Conservation (phyloP, 2,888 invertebrate genomes). For the Agrotis puta region DNA sequence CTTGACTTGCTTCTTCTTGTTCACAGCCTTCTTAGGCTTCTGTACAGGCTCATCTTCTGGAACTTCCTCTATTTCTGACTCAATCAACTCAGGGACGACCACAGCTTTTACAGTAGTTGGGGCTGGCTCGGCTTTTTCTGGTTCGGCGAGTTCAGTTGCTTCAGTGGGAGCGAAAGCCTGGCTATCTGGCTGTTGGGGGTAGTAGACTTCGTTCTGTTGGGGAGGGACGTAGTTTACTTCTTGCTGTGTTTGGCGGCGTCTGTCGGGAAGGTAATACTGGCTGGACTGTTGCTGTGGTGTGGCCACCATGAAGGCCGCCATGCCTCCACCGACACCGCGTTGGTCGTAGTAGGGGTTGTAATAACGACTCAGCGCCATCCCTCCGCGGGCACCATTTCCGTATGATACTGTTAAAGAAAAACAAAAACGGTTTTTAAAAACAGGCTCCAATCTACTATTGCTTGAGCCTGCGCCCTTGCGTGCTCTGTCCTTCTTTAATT, state of each 20-base stretch:
- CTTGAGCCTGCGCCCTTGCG: too few relatives aligned
- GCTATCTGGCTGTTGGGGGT: conserved; percentile 77
- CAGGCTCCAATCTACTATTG: neutral
- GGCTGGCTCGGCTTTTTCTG: conserved; percentile 77
- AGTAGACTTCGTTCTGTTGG: conserved; percentile 86
- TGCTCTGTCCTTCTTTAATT: neutral
- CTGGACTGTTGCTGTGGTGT: conserved; percentile 73
- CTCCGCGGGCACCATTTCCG: conserved; percentile 84
- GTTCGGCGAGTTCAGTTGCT: conserved; percentile 78
- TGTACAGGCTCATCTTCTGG: conserved; percentile 81
- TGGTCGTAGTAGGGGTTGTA: conserved; percentile 86
- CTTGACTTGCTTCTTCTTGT: conserved; percentile 78
- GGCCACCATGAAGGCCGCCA: conserved; percentile 84
- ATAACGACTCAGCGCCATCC: conserved; percentile 85
- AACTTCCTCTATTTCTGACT: conserved; percentile 82
- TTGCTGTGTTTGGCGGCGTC: conserved; percentile 82
- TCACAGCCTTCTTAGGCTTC: conserved; percentile 79
- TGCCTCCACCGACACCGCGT: conserved; percentile 77
- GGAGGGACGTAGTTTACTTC: conserved; percentile 77
- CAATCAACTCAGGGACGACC: conserved; percentile 78
- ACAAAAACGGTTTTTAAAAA: neutral
- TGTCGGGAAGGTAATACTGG: conserved; percentile 85
- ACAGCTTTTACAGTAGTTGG: conserved; percentile 78
- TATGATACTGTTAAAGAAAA: conserved; percentile 79
- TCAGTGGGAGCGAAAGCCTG: conserved; percentile 75